Conservation (phyloP, 2,113 vertebrate species). For the Heteronetta atricapilla region DNA sequence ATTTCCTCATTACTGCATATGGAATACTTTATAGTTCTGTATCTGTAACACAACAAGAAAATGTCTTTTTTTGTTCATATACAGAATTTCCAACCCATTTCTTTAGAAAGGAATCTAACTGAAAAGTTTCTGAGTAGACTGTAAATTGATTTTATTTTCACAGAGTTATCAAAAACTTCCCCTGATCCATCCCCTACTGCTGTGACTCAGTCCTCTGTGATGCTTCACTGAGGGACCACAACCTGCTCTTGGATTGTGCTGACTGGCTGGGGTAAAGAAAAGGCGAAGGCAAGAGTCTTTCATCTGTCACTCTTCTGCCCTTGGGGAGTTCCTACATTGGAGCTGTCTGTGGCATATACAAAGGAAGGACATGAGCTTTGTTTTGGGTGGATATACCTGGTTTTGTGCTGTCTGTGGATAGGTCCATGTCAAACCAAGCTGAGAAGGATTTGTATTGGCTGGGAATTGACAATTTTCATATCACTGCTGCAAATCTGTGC, state of each 20-base stretch:
- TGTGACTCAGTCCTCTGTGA: neutral
- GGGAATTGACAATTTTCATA: neutral
- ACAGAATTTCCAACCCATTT: neutral
- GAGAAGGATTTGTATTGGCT: neutral
- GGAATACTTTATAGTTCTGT: neutral
- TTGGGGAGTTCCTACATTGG: neutral
- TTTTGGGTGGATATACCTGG: neutral
- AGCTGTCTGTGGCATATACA: neutral
- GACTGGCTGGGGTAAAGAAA: neutral
- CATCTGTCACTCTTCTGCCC: neutral
- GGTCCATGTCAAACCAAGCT: neutral
- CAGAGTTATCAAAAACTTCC: neutral
- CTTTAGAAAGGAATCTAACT: neutral
- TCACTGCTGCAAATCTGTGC: neutral
- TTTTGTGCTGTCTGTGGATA: neutral
- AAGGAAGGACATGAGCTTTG: neutral
- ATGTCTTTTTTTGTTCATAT: constrained; percentile 10
- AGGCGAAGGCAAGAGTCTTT: neutral
- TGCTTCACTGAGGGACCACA: neutral
- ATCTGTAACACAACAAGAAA: neutral
- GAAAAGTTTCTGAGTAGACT: neutral
- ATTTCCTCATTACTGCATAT: neutral
- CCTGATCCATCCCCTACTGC: neutral
- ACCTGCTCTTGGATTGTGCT: neutral
- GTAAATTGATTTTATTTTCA: constrained; percentile 10